Evolutionary conservation across 2,113 vertebrate species (phyloP), one percentile per base, ranked within the genome.

Genomic region (Hymenochirus boettgeri): DNA sequence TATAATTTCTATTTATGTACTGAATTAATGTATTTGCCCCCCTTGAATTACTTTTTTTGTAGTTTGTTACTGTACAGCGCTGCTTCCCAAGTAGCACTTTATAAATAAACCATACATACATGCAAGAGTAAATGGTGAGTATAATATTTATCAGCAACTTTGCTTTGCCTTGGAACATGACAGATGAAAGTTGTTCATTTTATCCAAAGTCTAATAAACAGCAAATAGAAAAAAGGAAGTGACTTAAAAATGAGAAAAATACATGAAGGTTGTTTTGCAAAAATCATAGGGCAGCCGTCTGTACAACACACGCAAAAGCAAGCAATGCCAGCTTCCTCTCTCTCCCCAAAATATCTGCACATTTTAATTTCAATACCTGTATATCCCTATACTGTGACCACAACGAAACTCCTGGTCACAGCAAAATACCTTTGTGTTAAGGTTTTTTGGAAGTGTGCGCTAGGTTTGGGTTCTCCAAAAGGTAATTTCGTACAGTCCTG

Each of bases 301-400:
- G 26, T 53, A 52, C 55, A 65, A n/a, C 45, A 51, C 13, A 8
- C 18, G 51, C 4, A 21, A 24, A 60, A 12, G 31, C 45, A 48
- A 35, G 19, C 10, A 9, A 22, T 69, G 65, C 56, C 65, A 69
- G 59, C 55, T 69, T 69, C 65, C 64, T 53, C 56, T 60, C 46
- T 33, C 9, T 61, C 13, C 56, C 57, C 1, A 42, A 69, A 69
- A 60, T 53, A 69, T 53, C 56, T 11, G 23, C 23, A 6, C 4
- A 2, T 46, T 26, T 66, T 69, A 48, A 60, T 42, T 53, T 60
- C 65, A 59, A 8, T 60, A 69, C 65, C 45, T 70, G 63, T 65
- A 70, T 58, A 66, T 73, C 62, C 69, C 50, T 70, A 57, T 45
- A 66, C 39, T 21, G 46, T 54, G 55, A 69, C 71, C 71, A 69